A percentile compares a stretch with the other conserved stretches of the same genome.
phyloP scores from a whole-genome alignment of 2,797 vertebrate genomes.

The Valencia hispanica region DNA sequence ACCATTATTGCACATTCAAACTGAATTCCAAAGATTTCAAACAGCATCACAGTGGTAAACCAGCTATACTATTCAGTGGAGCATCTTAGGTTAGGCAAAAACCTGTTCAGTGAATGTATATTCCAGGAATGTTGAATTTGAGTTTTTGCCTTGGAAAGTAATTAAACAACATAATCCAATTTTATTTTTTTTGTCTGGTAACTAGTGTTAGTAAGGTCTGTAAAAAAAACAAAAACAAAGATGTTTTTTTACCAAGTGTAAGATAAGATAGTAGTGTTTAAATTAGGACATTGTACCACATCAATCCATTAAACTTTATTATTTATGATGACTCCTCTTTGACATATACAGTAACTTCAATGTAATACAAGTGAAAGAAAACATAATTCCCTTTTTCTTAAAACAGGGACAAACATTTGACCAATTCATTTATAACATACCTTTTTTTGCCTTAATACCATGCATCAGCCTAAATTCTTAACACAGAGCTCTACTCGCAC shows the following conservation, averaged over 20 bases:
- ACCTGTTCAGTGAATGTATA: no score
- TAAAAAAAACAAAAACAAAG: no score
- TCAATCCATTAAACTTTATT: not conserved
- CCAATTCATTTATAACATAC: constrained; percentile 1
- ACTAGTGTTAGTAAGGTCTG: not conserved
- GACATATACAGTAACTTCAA: not conserved
- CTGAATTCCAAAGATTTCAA: constrained; percentile 31
- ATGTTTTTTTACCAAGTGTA: not conserved
- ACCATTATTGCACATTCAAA: constrained; percentile 24
- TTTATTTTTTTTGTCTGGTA: no score
- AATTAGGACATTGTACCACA: not conserved
- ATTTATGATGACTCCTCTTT: not conserved
- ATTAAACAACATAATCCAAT: not conserved
- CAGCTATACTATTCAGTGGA: constrained; percentile 20
- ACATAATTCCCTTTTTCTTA: not conserved
- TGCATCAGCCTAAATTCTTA: constrained; percentile 33
- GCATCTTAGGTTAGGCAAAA: constrained; percentile 33
- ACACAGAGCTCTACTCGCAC: constrained; percentile 37
- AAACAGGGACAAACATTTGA: not conserved
- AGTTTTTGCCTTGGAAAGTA: not conserved
- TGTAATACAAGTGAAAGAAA: not conserved
- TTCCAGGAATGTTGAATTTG: no score
- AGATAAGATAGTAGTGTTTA: not conserved
- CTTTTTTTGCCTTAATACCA: constrained; percentile 11
- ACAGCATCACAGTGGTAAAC: constrained; percentile 11